Percentiles rank a stretch among this genome's conserved stretches.
These are phyloP conservation scores for Notoglanidium macrostoma DNA, from an alignment of 2,797 vertebrate genomes.

Conservation along the genomic window DNA sequence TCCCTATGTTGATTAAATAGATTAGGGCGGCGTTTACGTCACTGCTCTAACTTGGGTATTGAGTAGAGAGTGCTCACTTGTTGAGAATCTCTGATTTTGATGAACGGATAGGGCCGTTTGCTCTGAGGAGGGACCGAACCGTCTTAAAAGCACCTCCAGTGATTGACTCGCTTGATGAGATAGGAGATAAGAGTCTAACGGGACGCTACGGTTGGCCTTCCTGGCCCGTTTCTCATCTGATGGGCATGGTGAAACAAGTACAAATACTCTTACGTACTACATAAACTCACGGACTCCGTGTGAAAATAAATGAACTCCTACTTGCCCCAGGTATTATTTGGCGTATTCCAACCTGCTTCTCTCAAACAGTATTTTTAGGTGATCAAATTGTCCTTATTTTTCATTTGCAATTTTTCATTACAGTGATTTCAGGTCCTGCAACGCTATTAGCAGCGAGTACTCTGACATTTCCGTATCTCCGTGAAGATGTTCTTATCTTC, in stretches of 20 bases:
- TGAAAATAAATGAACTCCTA: neutral
- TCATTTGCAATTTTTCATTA: conserved; percentile 21
- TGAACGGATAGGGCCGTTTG: conserved; percentile 60
- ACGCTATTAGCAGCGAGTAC: conserved; percentile 40
- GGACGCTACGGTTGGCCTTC: conserved; percentile 63
- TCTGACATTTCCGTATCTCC: conserved; percentile 53
- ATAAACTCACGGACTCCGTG: neutral
- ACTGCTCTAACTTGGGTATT: conserved; percentile 45
- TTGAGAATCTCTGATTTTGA: conserved; percentile 60
- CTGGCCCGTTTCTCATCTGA: conserved; percentile 64
- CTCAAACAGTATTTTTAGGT: neutral
- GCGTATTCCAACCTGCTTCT: neutral
- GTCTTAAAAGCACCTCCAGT: conserved; percentile 60
- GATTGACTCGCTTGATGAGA: conserved; percentile 72
- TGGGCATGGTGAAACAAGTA: conserved; percentile 62
- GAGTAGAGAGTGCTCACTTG: conserved; percentile 44
- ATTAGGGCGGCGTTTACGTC: conserved; percentile 49
- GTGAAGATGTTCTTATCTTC: conserved; percentile 49
- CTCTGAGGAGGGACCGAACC: conserved; percentile 69
- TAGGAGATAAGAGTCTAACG: conserved; percentile 55
- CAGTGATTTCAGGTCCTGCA: conserved; percentile 36
- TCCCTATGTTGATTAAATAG: conserved; percentile 56
- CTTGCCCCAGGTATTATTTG: conserved; percentile 6
- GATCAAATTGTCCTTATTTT: conserved; percentile 4
- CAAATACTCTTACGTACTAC: conserved; percentile 6